Base-by-base conservation (phyloP, 2,888 invertebrate genomes). In the Spodoptera picta region DNA sequence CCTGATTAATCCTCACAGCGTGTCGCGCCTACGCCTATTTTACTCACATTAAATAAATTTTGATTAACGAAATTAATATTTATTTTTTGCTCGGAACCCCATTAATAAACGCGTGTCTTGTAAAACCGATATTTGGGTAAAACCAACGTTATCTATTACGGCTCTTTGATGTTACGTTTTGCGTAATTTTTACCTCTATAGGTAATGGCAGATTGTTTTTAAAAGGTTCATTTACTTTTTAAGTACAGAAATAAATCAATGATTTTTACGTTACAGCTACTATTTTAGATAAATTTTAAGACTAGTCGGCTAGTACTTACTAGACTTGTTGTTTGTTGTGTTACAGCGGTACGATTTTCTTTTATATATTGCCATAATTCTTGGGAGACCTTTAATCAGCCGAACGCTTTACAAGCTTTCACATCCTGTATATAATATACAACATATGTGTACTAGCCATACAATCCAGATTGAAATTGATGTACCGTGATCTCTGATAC, bases 41-140 rank as follows among this genome's bases (percentile, higher is more conserved):
- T 12, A 2, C 10, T 48, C 44, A 36, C 10, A 24, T 52, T 11
- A 52, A 12, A 9, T 44, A 24, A 48, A 23, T 48, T 36, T 27
- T 44, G 11, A 68, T 68, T 51, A 47, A 27, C 19, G n/a, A 51
- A 47, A 43, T 36, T 11, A 42, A 53, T 45, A 41, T 42, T 36
- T 46, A 23, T 9, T 53, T 61, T 61, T 36, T 19, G 49, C 45
- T 53, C 44, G 31, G 44, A 49, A 36, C 4, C 27, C 49, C 53
- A 65, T 52, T 49, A 60, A 68, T 45, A 52, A 52, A 69, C 45
- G 45, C 36, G 48, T 42, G 10, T 69, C 31, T 69, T 44, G 19
- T 23, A 49, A 61, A 61, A 66, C 50, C 36, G 49, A 42, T 48
- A 44, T 23, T 42, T 65, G 60, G 23, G 12, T 27, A 36, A n/a